Evolutionary conservation across 2,113 vertebrate genomes (phyloP), one percentile per base, ranked within the genome.

Genomic region (Ursus arctos): DNA sequence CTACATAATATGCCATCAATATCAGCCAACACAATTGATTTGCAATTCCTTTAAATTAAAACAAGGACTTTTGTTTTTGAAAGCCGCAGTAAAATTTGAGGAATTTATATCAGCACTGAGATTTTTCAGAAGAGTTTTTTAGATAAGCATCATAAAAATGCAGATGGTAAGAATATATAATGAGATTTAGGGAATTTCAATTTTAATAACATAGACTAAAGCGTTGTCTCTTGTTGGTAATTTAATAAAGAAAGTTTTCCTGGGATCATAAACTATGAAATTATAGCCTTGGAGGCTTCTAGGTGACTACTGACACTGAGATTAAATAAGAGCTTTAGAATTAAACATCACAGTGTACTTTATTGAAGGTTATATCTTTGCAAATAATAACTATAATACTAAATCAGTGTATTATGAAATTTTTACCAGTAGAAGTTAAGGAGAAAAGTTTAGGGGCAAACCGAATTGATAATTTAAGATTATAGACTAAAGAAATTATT

Each of bases 171-270:
- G 89, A 96, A 72, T 74, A 74, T 57, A 51, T 93, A 95, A 97
- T 94, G 71, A 83, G 77, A 97, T 92, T 96, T 89, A 74, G 40
- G 65, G 36, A 82, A 89, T 96, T 93, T 97, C 49, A 89, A 36
- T 89, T 96, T 97, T 97, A 93, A 82, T 91, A 88, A 72, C 57
- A 49, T 31, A 81, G 63, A 97, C 65, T 80, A 96, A 96, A 94
- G 24, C 47, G 85, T 22, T 36, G 5, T 89, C 76, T 83, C 71
- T 97, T 94, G 43, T 22, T 22, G 91, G 0, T 95, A 97, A 88
- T 88, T 96, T 81, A 94, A 91, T 95, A 79, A 83, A 24, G 4
- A 51, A 93, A 82, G 16, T 74, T 90, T 95, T 81, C 24, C 47
- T 84, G 57, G 11, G 24, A 93, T 59, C 21, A 95, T 84, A 95